These are phyloP conservation scores for Strigamia crassipes DNA, from an alignment of 2,888 invertebrate species.

Conservation along the genomic window DNA sequence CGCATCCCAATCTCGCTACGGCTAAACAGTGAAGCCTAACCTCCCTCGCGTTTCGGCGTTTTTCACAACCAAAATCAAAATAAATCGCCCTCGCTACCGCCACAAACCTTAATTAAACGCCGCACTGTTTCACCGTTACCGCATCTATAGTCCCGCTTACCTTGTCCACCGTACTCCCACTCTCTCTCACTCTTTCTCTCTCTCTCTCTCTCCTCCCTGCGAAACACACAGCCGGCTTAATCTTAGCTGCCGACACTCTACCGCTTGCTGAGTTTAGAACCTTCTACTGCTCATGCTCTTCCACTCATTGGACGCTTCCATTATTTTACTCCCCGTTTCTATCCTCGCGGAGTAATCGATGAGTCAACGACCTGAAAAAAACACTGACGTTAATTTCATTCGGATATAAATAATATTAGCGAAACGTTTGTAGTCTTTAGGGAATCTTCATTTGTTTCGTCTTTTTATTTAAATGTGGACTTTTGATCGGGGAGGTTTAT, in stretches of 20 bases:
- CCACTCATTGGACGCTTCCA: background rate
- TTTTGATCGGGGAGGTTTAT: background rate
- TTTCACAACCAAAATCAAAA: background rate
- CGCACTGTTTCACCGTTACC: background rate
- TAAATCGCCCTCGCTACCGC: background rate
- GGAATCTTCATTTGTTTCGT: background rate
- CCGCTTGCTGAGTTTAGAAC: slow-evolving; percentile 31
- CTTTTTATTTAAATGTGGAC: background rate
- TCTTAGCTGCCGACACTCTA: slow-evolving; percentile 37
- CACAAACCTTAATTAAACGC: background rate
- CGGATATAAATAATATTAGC: background rate
- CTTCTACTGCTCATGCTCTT: slow-evolving; percentile 37
- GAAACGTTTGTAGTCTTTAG: background rate
- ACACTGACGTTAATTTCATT: background rate
- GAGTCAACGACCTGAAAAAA: background rate
- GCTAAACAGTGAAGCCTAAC: slow-evolving; percentile 31
- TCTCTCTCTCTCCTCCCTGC: slow-evolving; percentile 21
- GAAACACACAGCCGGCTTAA: slow-evolving; percentile 39
- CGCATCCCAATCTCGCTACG: slow-evolving; percentile 33
- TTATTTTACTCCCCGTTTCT: background rate
- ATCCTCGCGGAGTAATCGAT: background rate
- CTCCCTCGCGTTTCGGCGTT: background rate
- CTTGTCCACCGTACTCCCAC: slow-evolving; percentile 1
- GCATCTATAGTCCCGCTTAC: background rate
- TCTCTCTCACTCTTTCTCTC: background rate